Percentiles rank a stretch among this genome's conserved stretches.
phyloP scores from a whole-genome alignment of 2,797 vertebrate genomes.

The Bovichtus diacanthus region DNA sequence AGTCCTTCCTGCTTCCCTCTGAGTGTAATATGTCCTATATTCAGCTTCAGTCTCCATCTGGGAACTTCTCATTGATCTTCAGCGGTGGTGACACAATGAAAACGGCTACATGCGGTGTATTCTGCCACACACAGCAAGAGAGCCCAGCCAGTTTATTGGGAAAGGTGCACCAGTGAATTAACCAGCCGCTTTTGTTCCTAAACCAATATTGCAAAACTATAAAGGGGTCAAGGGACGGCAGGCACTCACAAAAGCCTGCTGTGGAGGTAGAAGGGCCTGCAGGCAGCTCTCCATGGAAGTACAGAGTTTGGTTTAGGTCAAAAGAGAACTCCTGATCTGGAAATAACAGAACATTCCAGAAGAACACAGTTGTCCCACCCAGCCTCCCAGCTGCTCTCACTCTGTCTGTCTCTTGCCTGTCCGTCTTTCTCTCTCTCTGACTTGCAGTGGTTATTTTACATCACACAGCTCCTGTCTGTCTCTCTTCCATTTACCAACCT shows the following conservation, averaged over 20 bases:
- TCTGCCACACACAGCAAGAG: conserved; percentile 67
- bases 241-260: conserved; percentile 72
- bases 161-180: conserved; percentile 79
- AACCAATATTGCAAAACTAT: conserved; percentile 76
- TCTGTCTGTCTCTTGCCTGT: conserved; percentile 39
- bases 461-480: conserved; percentile 50
- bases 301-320: conserved; percentile 85
- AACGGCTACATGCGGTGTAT: conserved; percentile 64
- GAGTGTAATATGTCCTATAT: conserved; percentile 30
- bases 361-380: conserved; percentile 70
- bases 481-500: conserved; percentile 1
- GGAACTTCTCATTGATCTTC: conserved; percentile 65
- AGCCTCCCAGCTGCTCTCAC: conserved; percentile 70
- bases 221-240: conserved; percentile 72
- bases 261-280: conserved; percentile 66
- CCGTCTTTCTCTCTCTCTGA: conserved; percentile 26
- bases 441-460: conserved; percentile 58
- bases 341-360: conserved; percentile 85
- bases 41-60: conserved; percentile 47
- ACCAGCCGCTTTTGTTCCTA: conserved; percentile 72
- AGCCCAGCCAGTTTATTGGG: conserved; percentile 63
- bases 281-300: conserved; percentile 73
- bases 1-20: conserved; percentile 17
- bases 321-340: conserved; percentile 86
- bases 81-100: conserved; percentile 67